These are phyloP conservation scores for Seriola dumerili DNA, from an alignment of 2,113 vertebrate genomes.

Conservation along the genomic window DNA sequence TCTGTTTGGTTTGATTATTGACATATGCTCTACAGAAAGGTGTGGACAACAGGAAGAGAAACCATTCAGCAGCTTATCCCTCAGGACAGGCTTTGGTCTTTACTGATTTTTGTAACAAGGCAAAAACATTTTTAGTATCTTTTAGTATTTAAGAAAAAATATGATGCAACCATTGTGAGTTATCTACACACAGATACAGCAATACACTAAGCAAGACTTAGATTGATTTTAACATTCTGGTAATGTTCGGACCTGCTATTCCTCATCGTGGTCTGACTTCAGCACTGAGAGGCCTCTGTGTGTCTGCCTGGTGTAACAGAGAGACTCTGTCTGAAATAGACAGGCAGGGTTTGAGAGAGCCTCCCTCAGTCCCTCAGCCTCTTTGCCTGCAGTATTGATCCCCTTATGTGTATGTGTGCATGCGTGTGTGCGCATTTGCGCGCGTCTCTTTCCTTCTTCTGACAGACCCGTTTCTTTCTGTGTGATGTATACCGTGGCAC, in stretches of 20 bases:
- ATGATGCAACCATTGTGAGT: background rate
- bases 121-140: background rate
- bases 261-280: conserved; percentile 66
- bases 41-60: conserved; percentile 18
- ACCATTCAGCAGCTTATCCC: background rate
- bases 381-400: conserved; percentile 73
- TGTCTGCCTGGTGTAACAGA: conserved; percentile 67
- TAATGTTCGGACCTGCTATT: conserved; percentile 73
- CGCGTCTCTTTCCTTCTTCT: conserved; percentile 48
- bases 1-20: conserved; percentile 41
- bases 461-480: conserved; percentile 58
- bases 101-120: background rate
- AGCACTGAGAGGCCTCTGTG: conserved; percentile 80
- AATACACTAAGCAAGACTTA: conserved; percentile 39
- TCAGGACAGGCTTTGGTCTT: background rate
- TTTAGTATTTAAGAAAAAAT: background rate
- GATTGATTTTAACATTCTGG: conserved; percentile 81
- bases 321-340: conserved; percentile 76
- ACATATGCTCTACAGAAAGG: conserved; percentile 25
- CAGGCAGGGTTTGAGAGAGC: conserved; percentile 71
- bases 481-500: conserved; percentile 68
- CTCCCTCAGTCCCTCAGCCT: conserved; percentile 61
- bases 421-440: conserved; percentile 25
- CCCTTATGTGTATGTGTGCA: conserved; percentile 44
- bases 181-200: conserved; percentile 10